These are phyloP conservation scores for Drosophila austrosaltans DNA, from an alignment of 2,888 invertebrate genomes.

Conservation along the genomic window DNA sequence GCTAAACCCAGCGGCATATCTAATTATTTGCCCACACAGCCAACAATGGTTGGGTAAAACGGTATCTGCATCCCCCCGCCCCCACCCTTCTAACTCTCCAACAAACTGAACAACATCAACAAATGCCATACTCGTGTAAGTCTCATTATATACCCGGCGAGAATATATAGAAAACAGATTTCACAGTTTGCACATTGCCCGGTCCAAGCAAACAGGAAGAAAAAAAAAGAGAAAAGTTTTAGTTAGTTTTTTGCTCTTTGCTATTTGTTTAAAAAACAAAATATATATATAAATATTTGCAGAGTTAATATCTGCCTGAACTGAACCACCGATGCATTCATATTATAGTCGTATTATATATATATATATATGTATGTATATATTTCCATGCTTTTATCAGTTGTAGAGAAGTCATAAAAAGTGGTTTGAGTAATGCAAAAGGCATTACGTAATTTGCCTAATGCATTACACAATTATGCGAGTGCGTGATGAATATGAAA, in stretches of 20 bases:
- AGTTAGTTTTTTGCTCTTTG: neutral
- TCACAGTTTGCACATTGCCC: conserved; percentile 35
- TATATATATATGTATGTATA: conserved; percentile 27
- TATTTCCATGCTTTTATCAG: no score
- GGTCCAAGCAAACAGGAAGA: neutral
- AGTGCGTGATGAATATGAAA: conserved; percentile 49
- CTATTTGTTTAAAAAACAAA: conserved; percentile 15
- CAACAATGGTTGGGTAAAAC: conserved; percentile 26
- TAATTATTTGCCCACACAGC: conserved; percentile 51
- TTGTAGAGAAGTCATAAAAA: neutral
- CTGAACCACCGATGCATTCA: neutral
- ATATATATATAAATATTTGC: conserved; percentile 51
- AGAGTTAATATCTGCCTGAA: conserved; percentile 35
- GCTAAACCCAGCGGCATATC: conserved; percentile 54
- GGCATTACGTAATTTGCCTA: conserved; percentile 57
- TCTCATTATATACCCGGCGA: no score
- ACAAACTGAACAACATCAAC: no score
- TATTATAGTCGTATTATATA: no score
- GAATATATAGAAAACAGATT: conserved; percentile 42
- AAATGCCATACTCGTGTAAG: no score
- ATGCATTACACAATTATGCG: conserved; percentile 62
- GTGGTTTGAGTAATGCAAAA: conserved; percentile 5
- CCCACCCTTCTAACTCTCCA: no score
- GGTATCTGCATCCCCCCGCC: neutral
- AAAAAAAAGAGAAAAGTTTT: neutral